Percentiles rank a stretch among this genome's conserved stretches.
These are phyloP conservation scores for Pheosia gnoma DNA, from an alignment of 2,888 invertebrate genomes.

Conservation along the genomic window DNA sequence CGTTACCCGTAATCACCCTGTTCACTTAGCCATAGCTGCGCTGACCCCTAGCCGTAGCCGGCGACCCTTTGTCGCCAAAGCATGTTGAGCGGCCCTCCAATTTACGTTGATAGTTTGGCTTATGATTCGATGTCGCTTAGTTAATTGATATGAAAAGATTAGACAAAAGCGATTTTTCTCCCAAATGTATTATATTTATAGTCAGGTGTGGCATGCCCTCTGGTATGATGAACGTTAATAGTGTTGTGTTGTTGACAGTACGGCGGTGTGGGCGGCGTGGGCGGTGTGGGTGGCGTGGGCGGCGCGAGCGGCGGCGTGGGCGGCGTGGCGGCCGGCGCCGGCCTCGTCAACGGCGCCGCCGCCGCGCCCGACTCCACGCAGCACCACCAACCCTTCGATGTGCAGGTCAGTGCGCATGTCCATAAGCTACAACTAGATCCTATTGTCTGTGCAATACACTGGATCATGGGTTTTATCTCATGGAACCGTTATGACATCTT, in stretches of 20 bases:
- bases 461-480: too few relatives aligned
- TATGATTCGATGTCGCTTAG: too few relatives aligned
- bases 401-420: conserved; percentile 85
- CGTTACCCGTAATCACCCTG: too few relatives aligned
- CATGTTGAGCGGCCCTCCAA: too few relatives aligned
- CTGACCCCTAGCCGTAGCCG: too few relatives aligned
- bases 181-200: too few relatives aligned
- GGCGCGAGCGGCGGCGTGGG: conserved; percentile 57
- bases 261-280: conserved; percentile 48
- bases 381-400: conserved; percentile 90
- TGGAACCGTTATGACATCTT: too few relatives aligned
- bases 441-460: not conserved
- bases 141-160: too few relatives aligned
- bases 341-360: conserved; percentile 78
- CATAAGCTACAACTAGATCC: not conserved
- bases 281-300: conserved; percentile 46
- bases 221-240: not conserved
- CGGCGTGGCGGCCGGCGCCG: conserved; percentile 66
- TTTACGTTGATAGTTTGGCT: too few relatives aligned
- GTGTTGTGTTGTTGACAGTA: conserved; percentile 33
- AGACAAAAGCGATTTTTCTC: too few relatives aligned
- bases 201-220: not conserved
- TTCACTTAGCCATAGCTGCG: too few relatives aligned
- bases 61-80: too few relatives aligned
- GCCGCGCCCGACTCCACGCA: conserved; percentile 79